Conservation (phyloP, 2,888 invertebrate species). For the Dasysyrphus tricinctus region DNA sequence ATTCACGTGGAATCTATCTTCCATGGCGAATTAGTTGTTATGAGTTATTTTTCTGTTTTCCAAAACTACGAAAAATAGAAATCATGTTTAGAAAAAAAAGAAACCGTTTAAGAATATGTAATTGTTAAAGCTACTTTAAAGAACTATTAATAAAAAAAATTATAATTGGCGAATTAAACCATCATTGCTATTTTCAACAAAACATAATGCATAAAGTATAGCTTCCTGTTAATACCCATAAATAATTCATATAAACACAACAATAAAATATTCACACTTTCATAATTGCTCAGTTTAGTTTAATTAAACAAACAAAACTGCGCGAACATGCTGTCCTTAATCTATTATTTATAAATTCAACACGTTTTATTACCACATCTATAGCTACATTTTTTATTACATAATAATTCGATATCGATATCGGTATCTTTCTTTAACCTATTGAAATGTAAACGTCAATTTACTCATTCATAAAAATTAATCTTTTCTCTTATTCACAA, state of each 20-base stretch:
- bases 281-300: slow-evolving; percentile 1
- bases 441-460: slow-evolving; percentile 13
- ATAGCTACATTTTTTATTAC: neutral
- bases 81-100: too few species aligned
- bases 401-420: neutral
- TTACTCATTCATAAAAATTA: neutral
- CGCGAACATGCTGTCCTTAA: neutral
- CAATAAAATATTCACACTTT: neutral
- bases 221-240: neutral
- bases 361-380: neutral
- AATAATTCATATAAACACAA: neutral
- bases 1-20: too few species aligned
- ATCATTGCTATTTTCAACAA: too few species aligned
- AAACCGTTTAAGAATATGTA: too few species aligned
- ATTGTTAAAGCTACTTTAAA: too few species aligned
- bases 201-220: too few species aligned
- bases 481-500: neutral
- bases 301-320: slow-evolving; percentile 4
- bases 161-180: too few species aligned
- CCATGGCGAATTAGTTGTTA: too few species aligned
- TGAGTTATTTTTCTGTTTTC: too few species aligned
- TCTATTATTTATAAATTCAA: neutral
- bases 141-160: too few species aligned
- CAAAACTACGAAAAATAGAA: too few species aligned
- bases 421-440: neutral